Base-by-base conservation (phyloP, 2,888 invertebrate genomes). In the Mesorhabditis sp. region DNA sequence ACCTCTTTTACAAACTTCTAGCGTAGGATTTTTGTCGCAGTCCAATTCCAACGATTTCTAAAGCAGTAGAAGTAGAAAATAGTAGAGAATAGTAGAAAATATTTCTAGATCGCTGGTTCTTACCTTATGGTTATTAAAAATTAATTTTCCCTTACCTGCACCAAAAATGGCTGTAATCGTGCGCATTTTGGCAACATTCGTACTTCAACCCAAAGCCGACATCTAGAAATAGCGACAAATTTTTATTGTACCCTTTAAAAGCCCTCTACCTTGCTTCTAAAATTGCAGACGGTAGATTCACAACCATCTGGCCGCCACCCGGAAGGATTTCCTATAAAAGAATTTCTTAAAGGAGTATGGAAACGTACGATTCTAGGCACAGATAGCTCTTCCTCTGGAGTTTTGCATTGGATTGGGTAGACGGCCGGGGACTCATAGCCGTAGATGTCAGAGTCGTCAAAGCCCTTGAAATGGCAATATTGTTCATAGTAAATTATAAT, bases 41-140 rank as follows among this genome's bases (percentile, higher is more conserved):
- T 82, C 79, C n/a, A 83, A 75, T 62, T 83, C 83, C 13, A 82
- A 74, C 67, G 75, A 78, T 68, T 81, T 79, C 70, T 83, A 50
- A n/a, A 50, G 50, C 50, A 50, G 50, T 10, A 50, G 50, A 10
- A 6, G 50, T 50, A 6, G 13, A 50, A 10, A 50, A 50, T 50
- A 50, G 13, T 50, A 13, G 50, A 50, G 13, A 50, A 10, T 50
- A 50, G 6, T 50, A 10, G 50, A 13, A 50, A 50, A 10, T 10
- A 50, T 50, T 50, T 13, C 6, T 50, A 13, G 50, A 6, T 50
- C n/a, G n/a, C n/a, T n/a, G n/a, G n/a, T n/a, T n/a, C 13, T 50
- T 13, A 50, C 50, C 50, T 10, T 50, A n/a, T 13, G 58, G 2
- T 50, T 1, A 50, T 10, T 13, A 50, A 10, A 50, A 50, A 50